Base-by-base conservation (phyloP, 2,888 invertebrate species). In the Noctuana brunneofusca region DNA sequence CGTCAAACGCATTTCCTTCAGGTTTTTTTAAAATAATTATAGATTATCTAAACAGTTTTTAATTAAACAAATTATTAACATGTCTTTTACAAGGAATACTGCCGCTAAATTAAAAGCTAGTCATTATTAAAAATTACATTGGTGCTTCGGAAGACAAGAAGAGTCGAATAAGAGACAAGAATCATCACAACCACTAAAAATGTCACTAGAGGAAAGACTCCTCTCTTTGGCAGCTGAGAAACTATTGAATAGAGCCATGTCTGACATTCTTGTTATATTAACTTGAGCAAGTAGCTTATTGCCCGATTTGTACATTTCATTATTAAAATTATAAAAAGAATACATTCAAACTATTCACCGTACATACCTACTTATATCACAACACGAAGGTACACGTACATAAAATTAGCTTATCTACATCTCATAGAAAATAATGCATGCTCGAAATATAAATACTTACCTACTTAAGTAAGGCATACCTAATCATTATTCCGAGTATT, bases 31-130 rank as follows among this genome's bases (percentile, higher is more conserved):
- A 72, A 75, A 70, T 80, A 78, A 76, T 69, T 41, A 41, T 16
- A 41, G 41, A 41, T 41, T 41, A 41, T 41, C 41, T 41, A 41
- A 41, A 41, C 41, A 41, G 41, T 41, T 8, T 41, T 41, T 38
- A 38, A 18, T 41, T 41, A 16, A 41, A 41, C 41, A 41, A 38
- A 38, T 77, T 81, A 79, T 77, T 78, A 83, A 84, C 80, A 87
- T 91, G 90, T 91, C 90, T 91, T 90, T 91, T 91, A 75, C 70
- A 80, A 87, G 87, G 86, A 89, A 89, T 89, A 87, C 82, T 85
- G 87, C 83, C 86, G 83, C 85, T 83, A 85, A 85, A 84, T 80
- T 78, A 79, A 80, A 78, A 76, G 76, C 79, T 74, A 76, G 65
- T 41, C 16, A 18, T 18, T 16, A 67, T 70, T 71, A 70, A 54